Evolutionary conservation across 2,888 invertebrate species (phyloP), one percentile per base, ranked within the genome.

Genomic region (Melanchra persicariae): DNA sequence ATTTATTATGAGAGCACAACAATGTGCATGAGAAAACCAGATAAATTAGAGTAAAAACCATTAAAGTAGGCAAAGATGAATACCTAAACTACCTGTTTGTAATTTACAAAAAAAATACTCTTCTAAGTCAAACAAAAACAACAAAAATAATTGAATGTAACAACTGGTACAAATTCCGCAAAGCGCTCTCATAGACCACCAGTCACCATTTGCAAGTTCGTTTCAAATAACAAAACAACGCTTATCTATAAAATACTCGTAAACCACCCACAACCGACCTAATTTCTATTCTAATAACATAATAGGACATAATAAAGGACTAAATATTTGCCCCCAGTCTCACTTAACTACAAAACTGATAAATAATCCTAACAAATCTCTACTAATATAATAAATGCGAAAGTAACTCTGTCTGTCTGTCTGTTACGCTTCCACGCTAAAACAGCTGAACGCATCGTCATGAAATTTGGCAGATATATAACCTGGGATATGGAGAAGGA

Each of bases 191-290:
- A 65, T 22, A 54, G 30, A 47, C n/a, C 22, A 47, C 66, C 24
- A 40, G 10, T 40, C 37, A 22, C 6, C 24, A 26, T 24, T 34
- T 43, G 5, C 55, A 15, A 45, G 24, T 43, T 55, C 10, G 1
- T 1, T 47, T 30, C n/a, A 47, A 49, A 40, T 55, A 77, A 75
- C 66, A 67, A 37, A 68, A 75, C 66, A 67, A 43, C 24, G 58
- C 1, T n/a, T n/a, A 19, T 7, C 2, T 45, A 70, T 47, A 61
- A 43, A 37, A 64, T 45, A 24, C 45, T 79, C n/a, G 12, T 61
- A 51, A 60, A 24, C 43, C 30, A 81, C 81, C 60, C 55, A 76
- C 68, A 8, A 43, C 19, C 4, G 45, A 24, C 49, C 49, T 54
- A 26, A 68, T 68, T 68, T 47, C 45, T 57, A 65, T 74, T 62